Evolutionary conservation across 2,797 vertebrate genomes (phyloP).

Genomic region (Falco novaeseelandiae): DNA sequence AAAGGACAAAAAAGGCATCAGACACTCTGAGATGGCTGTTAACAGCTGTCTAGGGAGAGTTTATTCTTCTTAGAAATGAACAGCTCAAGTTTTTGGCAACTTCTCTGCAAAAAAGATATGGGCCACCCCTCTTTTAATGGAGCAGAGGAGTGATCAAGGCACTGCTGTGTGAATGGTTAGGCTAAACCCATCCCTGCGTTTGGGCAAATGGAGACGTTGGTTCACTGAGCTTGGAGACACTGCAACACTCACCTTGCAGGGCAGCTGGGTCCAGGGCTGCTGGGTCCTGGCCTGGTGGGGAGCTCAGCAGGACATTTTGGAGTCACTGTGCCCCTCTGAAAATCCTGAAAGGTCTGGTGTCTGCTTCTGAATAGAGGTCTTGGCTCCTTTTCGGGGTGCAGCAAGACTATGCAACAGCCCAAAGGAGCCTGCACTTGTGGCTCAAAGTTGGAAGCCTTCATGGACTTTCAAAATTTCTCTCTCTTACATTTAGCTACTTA

Average conservation of each 20-base stretch:
- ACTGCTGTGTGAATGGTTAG: neutral
- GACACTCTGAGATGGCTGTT: neutral
- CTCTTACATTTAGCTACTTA: neutral
- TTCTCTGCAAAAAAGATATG: neutral
- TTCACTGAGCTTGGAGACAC: neutral
- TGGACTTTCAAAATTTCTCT: neutral
- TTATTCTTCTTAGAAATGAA: neutral
- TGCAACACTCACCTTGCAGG: neutral
- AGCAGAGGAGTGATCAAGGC: neutral
- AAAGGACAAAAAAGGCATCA: neutral
- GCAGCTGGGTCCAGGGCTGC: neutral
- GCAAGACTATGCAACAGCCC: neutral
- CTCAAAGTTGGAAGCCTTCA: neutral
- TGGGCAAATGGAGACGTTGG: neutral
- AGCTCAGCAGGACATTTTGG: neutral
- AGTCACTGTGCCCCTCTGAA: neutral
- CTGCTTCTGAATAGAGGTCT: neutral
- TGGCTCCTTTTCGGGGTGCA: neutral
- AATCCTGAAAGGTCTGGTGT: neutral
- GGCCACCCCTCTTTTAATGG: neutral
- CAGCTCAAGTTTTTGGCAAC: neutral
- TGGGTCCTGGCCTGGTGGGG: neutral
- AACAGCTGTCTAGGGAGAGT: neutral
- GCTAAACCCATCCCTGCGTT: neutral
- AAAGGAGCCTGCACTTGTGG: neutral